Percentiles rank a stretch among this genome's conserved stretches.
Evolutionary conservation across 2,113 vertebrate species (phyloP).

Genomic region (Cygnus atratus): DNA sequence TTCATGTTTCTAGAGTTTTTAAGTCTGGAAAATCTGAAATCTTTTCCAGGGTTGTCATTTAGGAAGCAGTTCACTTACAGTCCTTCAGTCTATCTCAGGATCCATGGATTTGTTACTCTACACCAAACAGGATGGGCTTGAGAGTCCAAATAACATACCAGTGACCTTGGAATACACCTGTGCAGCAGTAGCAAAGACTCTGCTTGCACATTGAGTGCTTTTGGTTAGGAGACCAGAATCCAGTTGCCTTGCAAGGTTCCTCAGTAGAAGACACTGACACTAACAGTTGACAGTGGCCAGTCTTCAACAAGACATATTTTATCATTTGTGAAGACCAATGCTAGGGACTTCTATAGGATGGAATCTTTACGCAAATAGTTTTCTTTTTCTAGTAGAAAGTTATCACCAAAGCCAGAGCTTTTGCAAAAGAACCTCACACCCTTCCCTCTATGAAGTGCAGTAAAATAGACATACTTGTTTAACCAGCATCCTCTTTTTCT

Average conservation of each 20-base stretch:
- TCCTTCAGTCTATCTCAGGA: neutral
- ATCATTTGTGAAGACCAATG: neutral
- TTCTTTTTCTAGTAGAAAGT: neutral
- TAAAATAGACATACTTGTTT: conserved; percentile 83
- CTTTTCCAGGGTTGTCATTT: neutral
- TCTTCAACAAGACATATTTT: neutral
- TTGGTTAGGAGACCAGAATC: neutral
- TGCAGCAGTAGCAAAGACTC: neutral
- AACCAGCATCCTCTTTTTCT: conserved; percentile 92
- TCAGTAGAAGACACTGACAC: neutral
- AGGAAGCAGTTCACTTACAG: neutral
- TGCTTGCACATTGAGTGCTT: fast-evolving
- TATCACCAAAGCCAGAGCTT: neutral
- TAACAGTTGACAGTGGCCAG: neutral
- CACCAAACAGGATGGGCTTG: neutral
- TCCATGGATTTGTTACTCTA: neutral
- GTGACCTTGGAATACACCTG: neutral
- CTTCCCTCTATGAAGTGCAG: neutral
- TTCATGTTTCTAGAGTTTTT: neutral
- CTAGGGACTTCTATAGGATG: neutral
- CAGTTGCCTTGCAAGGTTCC: neutral
- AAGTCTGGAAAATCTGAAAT: neutral
- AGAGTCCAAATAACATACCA: neutral
- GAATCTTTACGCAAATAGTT: neutral
- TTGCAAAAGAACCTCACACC: neutral